Evolutionary conservation across 2,797 vertebrate species (phyloP), one percentile per base, ranked within the genome.

Genomic region (Antennarius maculatus): DNA sequence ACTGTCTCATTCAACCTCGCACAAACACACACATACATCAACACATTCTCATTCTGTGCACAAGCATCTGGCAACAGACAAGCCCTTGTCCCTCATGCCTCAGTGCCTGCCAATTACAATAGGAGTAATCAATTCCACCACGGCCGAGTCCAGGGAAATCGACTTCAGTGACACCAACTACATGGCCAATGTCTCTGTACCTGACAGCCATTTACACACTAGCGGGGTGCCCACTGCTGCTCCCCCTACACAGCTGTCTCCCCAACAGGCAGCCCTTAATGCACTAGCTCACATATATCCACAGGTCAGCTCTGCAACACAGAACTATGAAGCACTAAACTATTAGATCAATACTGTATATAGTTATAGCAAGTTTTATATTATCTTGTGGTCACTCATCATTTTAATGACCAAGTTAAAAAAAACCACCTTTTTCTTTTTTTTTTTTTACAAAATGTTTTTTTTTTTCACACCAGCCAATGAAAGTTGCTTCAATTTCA

Each of bases 71-170:
- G 80, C 85, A 73, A 74, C 80, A 86, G 81, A 87, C 87, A 79
- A 47, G 75, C 77, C 71, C 71, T 73, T 89, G 87, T 91, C 82
- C 86, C 87, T 76, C 80, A 87, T 85, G 89, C 85, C 77, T 89
- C 89, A 81, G 74, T 78, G 91, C 71, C 80, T 89, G 91, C 89
- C 88, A 91, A 91, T 91, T 92, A 91, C 91, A 90, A 91, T 91
- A 90, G 87, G 85, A 90, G 86, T 90, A 89, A 92, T 92, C 91
- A 92, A 92, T 91, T 87, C 82, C 81, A 79, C 82, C 83, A 76
- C 55, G 51, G 77, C 74, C 69, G 61, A 69, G 55, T 88, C 86
- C 80, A 65, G 76, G 88, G 88, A 92, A 90, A 91, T 90, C 71
- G 84, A 85, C 88, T 90, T 86, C 86, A 90, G 82, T 91, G 85